A percentile compares a stretch with the other conserved stretches of the same genome.
Evolutionary conservation across 2,113 vertebrate genomes (phyloP).

Genomic region (Podarcis raffonei): DNA sequence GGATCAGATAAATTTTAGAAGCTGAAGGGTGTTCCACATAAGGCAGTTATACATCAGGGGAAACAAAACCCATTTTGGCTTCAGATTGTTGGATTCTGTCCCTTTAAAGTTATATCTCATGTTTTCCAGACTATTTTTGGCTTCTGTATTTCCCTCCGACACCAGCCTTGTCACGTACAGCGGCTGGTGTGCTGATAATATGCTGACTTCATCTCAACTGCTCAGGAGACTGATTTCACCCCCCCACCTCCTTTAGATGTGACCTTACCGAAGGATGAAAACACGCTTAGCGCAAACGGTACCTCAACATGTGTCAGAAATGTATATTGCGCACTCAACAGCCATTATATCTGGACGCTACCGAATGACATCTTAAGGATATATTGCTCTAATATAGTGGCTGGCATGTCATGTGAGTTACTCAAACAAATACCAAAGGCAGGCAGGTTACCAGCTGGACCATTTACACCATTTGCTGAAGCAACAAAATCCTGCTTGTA

Average conservation of each 20-base stretch:
- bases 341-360: neutral
- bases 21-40: neutral
- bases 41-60: neutral
- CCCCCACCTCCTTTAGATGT: neutral
- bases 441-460: neutral
- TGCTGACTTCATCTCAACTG: neutral
- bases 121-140: slow-evolving; percentile 24
- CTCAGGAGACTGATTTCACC: neutral
- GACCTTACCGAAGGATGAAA: neutral
- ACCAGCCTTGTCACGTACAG: neutral
- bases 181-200: neutral
- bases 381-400: neutral
- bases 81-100: neutral
- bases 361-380: neutral
- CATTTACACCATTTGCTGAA: neutral
- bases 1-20: neutral
- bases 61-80: neutral
- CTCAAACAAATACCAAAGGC: neutral
- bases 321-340: neutral
- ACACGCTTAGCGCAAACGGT: neutral
- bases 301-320: neutral
- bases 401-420: neutral
- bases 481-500: neutral
- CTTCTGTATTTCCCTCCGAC: slow-evolving; percentile 13
- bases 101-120: slow-evolving; percentile 18